phyloP scores from a whole-genome alignment of 2,888 invertebrate species.

The Agrypnus murinus region DNA sequence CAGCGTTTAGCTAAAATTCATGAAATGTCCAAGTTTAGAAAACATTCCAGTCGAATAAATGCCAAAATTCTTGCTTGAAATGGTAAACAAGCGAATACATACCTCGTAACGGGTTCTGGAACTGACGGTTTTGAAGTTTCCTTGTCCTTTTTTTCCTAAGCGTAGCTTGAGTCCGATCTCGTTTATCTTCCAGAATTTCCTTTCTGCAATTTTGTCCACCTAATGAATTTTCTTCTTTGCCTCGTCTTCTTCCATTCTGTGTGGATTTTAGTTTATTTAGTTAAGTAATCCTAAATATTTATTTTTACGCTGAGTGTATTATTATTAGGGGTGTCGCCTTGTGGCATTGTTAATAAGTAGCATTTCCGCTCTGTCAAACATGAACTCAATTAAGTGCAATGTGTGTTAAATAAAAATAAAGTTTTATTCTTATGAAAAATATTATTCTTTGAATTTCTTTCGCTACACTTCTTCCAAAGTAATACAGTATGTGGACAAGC shows the following conservation, averaged over 20 bases:
- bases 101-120: slow-evolving; percentile 4
- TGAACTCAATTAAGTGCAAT: no score
- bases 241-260: neutral
- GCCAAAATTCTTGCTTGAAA: slow-evolving; percentile 9
- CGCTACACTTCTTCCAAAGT: no score
- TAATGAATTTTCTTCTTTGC: neutral
- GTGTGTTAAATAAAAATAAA: no score
- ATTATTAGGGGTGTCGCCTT: no score
- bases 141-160: neutral
- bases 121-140: slow-evolving; percentile 1
- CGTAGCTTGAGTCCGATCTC: slow-evolving; percentile 10
- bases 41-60: neutral
- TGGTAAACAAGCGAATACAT: slow-evolving; percentile 1
- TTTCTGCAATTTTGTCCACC: neutral
- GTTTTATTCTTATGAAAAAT: no score
- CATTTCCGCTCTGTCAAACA: no score
- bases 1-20: neutral
- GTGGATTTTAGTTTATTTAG: no score
- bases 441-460: no score
- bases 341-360: no score
- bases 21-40: neutral
- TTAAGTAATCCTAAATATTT: no score
- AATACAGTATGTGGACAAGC: no score
- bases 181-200: slow-evolving; percentile 1
- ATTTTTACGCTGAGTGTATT: no score